Conservation (phyloP, 2,113 vertebrate species). For the Pterocles gutturalis region DNA sequence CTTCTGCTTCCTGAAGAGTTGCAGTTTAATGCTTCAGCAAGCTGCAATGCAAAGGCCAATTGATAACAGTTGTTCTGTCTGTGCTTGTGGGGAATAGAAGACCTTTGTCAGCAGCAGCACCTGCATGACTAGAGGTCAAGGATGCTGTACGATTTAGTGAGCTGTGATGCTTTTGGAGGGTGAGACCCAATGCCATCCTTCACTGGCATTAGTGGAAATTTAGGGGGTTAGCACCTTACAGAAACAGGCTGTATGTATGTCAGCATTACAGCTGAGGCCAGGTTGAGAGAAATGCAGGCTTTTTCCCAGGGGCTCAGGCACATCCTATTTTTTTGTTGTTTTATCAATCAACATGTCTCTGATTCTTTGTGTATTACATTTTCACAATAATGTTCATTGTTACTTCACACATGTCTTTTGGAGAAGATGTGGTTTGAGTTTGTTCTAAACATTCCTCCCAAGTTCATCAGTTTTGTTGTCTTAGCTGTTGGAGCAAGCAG, state of each 20-base stretch:
- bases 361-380: background rate
- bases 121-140: background rate
- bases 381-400: background rate
- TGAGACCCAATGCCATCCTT: background rate
- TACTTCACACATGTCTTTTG: background rate
- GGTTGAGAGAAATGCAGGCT: background rate
- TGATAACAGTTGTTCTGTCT: background rate
- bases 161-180: background rate
- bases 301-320: background rate
- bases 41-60: background rate
- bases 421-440: background rate
- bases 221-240: background rate
- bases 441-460: background rate
- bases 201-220: background rate
- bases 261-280: background rate
- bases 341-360: background rate
- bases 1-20: background rate
- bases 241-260: background rate
- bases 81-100: background rate
- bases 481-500: slow-evolving; percentile 92
- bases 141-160: background rate
- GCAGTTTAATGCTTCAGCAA: background rate
- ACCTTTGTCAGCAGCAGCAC: background rate
- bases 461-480: background rate
- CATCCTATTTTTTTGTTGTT: background rate